Base-by-base conservation (phyloP, 1,140 invertebrate genomes). In the Drosophila dunni region DNA sequence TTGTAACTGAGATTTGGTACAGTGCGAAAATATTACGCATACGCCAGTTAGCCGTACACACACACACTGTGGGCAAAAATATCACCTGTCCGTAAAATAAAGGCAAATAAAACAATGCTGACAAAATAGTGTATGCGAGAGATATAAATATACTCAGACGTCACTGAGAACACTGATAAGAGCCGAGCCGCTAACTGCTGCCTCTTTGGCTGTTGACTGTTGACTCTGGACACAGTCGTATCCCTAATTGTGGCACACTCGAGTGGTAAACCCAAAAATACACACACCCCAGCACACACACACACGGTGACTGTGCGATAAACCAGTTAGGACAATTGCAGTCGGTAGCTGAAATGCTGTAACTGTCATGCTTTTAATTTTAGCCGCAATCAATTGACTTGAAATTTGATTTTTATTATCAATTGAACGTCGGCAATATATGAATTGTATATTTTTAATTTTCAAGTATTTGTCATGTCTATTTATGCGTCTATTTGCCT, bases 281-380 rank as follows among this genome's bases (percentile, higher is more conserved):
- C 11, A 71, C 15, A 15, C 17, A 5, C 3, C 6, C 48, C 38
- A 51, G 75, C 54, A 71, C 45, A 81, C 46, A 53, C n/a, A 71
- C n/a, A 17, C 11, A 2, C 11, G 13, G 13, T 42, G 13, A 5
- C 4, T 29, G 11, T 13, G 29, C 33, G 63, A 67, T 54, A 61
- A 53, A 46, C 33, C 0, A n/a, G n/a, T 66, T 46, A 40, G 68
- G 68, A 63, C 54, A 71, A 79, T 71, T 68, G 63, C 70, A 61
- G 29, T 13, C n/a, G 15, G 46, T 17, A 29, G 4, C 17, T 29
- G 24, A 8, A n/a, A 36, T 20, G 38, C 5, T 73, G 68, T 77
- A 54, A 64, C 46, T 72, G 81, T 83, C 81, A 80, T 45, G 15
- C 77, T 13, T 74, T 73, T 85, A 83, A 83, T 60, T 77, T 84